Base-by-base conservation (phyloP, 2,113 vertebrate genomes). In the Gulo gulo region DNA sequence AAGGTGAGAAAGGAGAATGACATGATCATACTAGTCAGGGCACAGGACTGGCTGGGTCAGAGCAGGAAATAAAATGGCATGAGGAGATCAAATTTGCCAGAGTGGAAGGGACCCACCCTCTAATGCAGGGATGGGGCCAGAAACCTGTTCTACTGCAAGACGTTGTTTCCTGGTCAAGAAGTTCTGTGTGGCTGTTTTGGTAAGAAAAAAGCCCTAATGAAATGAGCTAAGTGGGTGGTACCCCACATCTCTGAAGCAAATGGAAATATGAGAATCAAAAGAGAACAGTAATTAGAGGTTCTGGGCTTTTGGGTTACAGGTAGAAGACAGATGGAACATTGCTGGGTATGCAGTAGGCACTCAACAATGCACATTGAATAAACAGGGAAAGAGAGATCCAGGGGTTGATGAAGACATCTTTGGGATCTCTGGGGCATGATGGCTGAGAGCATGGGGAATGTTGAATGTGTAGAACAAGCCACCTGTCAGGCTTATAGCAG, bases 21-120 rank as follows among this genome's bases (percentile, higher is more conserved):
- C 50, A 16, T 78, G 88, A 78, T 73, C 91, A 73, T 21, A 47
- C 7, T n/a, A 92, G 94, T 80, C 82, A 88, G 97, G 92, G 74
- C 93, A 50, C 61, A 67, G 89, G 82, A 82, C 73, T 79, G 95
- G 69, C 13, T 81, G 73, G 57, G 26, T 78, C 42, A 47, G 26
- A 94, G 47, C 71, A 95, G 96, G 97, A 98, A 96, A 34, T 61
- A 91, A 57, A 63, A 50, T 9, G 52, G 26, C 29, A 26, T 81
- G 57, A 88, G 50, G 26, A 52, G 57, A 89, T 96, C 84, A 74
- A 87, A 57, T 23, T n/a, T 92, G 90, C 88, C 91, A 92, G 88
- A 89, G 73, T 47, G 16, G 69, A 94, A 79, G 31, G 55, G 91
- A 95, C 36, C 78, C 95, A 61, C 93, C 96, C 81, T 94, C 7